Evolutionary conservation across 2,888 invertebrate genomes (phyloP), one percentile per base, ranked within the genome.

Genomic region (Tipula lateralis): DNA sequence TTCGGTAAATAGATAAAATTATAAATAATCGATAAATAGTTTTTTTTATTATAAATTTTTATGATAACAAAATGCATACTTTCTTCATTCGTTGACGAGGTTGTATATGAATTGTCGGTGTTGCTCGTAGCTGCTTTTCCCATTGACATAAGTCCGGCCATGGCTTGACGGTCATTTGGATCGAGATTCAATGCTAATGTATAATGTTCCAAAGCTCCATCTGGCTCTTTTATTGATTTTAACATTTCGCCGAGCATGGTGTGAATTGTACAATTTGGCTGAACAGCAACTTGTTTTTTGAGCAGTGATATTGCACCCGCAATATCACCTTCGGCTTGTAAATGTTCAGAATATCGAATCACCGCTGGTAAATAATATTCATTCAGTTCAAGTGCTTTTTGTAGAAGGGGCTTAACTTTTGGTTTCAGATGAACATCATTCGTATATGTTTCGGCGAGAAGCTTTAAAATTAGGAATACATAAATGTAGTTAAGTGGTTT

Each of bases 361-460:
- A 96, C 93, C 0, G 95, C 95, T 0, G 95, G 94, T 29, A 94
- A 90, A 89, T 94, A 94, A n/a, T 91, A 91, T 84, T 94, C 93
- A 88, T 96, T 95, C 86, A 94, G 92, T 85, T 92, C 91, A 83
- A 96, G 90, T 0, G 96, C 95, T 88, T 94, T 94, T 88, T 95
- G 94, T 83, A 96, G 90, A 50, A 94, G 92, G 84, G 92, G 92
- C 87, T 94, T 94, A 0, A 95, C 94, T 89, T 93, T 93, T 44
- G 87, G 87, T 83, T 88, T 88, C 0, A 88, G 87, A 5, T 86
- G 86, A 1, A 93, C 92, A 89, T 95, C 95, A 87, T 94, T 93
- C 87, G 94, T 92, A 84, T 96, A 89, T 0, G 95, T 94, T 84
- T 93, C 93, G 0, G 95, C 95, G 88, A 95, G 94, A 86, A 96